Evolutionary conservation across 2,113 vertebrate species (phyloP), one percentile per base, ranked within the genome.

Genomic region (Tachycineta bicolor): DNA sequence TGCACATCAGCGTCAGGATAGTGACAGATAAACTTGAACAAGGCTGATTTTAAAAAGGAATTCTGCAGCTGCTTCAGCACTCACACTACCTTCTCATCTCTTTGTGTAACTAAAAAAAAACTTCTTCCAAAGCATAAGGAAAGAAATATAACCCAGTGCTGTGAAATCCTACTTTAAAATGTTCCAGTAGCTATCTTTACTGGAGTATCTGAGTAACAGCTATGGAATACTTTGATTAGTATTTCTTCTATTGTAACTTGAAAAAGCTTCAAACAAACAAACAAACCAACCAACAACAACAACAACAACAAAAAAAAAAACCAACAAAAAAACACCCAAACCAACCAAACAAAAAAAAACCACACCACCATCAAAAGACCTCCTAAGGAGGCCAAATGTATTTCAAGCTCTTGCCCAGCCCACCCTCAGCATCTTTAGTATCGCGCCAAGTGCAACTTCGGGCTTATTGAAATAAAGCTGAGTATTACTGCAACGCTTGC

Each of bases 381-480:
- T 68, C 64, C 67, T 49, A 59, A 37, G 11, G 21, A 91, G 10
- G 33, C 18, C 26, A 58, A 87, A 83, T 5, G 3, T 12, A 75
- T 68, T 79, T 83, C 44, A 67, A 70, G 47, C 56, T 41, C 71
- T 52, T 67, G 59, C 26, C 55, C 71, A 62, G 14, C 17, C 31
- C 5, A 0, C 34, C 19, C 44, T 46, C 55, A 49, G 23, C 4
- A 68, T 76, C 23, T 37, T 85, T 12, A 64, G 2, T 39, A 44
- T 55, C 65, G 43, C 46, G 39, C 46, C 67, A 90, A 68, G 17
- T 11, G 11, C 11, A 3, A 50, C 43, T 80, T 59, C 0, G 0
- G 25, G 59, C 20, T 77, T 69, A 64, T 28, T 0, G 3, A 74
- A 83, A 62, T 33, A 58, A 77, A 92, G 58, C 23, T 24, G 62